Percentiles rank a stretch among this genome's conserved stretches.
Conservation (phyloP, 2,888 invertebrate genomes). For the Encarsia formosa region DNA sequence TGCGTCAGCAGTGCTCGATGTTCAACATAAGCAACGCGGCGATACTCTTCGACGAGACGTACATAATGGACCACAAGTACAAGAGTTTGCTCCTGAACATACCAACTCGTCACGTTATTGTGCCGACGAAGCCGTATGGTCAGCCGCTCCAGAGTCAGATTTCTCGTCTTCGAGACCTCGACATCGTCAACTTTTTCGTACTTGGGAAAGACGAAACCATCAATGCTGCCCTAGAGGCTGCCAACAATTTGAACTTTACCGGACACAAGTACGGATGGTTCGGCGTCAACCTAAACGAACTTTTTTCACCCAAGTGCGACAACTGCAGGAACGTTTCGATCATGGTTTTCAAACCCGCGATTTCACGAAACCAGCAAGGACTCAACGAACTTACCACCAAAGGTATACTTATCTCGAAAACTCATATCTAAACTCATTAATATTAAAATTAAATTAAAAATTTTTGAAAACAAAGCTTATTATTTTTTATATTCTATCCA, state of each 20-base stretch:
- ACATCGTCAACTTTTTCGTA: slow-evolving; percentile 86
- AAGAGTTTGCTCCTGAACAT: slow-evolving; percentile 86
- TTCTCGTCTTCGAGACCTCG: slow-evolving; percentile 69
- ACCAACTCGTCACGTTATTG: slow-evolving; percentile 84
- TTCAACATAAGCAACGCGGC: slow-evolving; percentile 74
- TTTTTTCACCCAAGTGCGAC: slow-evolving; percentile 64
- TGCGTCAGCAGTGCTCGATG: slow-evolving; percentile 67
- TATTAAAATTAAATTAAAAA: no score
- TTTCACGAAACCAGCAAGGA: slow-evolving; percentile 63
- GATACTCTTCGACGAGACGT: slow-evolving; percentile 83
- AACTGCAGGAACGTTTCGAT: slow-evolving; percentile 74
- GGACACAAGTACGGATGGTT: slow-evolving; percentile 86
- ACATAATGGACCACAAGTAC: slow-evolving; percentile 92
- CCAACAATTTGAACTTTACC: slow-evolving; percentile 72
- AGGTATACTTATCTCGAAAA: slow-evolving; percentile 19
- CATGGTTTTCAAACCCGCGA: slow-evolving; percentile 69
- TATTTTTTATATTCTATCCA: neutral
- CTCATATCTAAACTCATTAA: no score
- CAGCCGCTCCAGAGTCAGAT: slow-evolving; percentile 64
- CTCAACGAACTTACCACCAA: slow-evolving; percentile 32
- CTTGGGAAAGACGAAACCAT: slow-evolving; percentile 72
- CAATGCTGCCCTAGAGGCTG: slow-evolving; percentile 65
- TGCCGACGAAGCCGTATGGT: slow-evolving; percentile 58
- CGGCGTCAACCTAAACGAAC: slow-evolving; percentile 72
- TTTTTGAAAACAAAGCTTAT: no score